A percentile compares a stretch with the other conserved stretches of the same genome.
These are phyloP conservation scores for Corythoichthys haematopterus DNA, from an alignment of 2,113 vertebrate genomes.

Conservation along the genomic window DNA sequence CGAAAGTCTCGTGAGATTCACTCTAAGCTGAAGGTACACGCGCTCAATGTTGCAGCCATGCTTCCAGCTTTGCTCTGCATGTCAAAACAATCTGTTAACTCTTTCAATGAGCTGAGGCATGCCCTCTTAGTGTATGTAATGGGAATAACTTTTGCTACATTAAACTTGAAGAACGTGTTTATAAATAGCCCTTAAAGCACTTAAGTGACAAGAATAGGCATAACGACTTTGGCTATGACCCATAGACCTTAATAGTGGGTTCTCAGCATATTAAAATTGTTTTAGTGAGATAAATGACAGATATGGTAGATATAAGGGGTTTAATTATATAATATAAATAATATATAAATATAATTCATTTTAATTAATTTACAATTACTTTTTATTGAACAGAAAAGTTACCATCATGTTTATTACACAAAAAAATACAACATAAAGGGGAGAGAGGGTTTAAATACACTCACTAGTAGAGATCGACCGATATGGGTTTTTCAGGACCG, in stretches of 20 bases:
- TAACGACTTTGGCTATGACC: not conserved
- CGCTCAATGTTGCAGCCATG: slow-evolving; percentile 32
- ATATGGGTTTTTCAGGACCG: too few relatives aligned
- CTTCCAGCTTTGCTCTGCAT: slow-evolving; percentile 42
- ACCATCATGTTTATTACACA: too few relatives aligned
- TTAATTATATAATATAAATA: too few relatives aligned
- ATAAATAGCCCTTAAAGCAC: not conserved
- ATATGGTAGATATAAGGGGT: too few relatives aligned
- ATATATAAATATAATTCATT: too few relatives aligned
- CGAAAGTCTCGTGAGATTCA: slow-evolving; percentile 98
- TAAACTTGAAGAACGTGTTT: not conserved
- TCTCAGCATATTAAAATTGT: too few relatives aligned
- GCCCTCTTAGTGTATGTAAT: not conserved
- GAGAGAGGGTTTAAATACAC: too few relatives aligned
- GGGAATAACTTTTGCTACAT: not conserved
- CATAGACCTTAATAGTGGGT: not conserved
- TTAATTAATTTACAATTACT: too few relatives aligned
- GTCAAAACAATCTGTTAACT: slow-evolving; percentile 10
- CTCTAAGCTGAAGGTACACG: slow-evolving; percentile 91
- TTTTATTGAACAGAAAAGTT: too few relatives aligned
- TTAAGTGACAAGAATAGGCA: not conserved
- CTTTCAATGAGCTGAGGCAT: not conserved
- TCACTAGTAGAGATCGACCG: too few relatives aligned
- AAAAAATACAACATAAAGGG: too few relatives aligned
- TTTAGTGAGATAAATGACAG: too few relatives aligned